phyloP scores from a whole-genome alignment of 2,888 invertebrate species.

The Monoplex corrugatus region DNA sequence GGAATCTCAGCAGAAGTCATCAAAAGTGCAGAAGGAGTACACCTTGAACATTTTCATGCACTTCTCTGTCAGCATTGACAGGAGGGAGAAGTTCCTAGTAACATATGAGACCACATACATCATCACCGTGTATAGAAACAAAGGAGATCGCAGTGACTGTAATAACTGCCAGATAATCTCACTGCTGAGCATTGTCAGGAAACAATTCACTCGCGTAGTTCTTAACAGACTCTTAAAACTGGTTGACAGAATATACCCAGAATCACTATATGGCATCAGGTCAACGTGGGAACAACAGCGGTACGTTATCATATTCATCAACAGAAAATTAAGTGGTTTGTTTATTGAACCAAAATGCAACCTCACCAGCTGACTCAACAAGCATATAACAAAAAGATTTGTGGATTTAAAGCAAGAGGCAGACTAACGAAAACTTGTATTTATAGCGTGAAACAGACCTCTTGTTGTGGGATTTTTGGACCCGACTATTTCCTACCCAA shows the following conservation, averaged over 20 bases:
- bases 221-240: conserved; percentile 43
- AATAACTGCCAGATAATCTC: conserved; percentile 61
- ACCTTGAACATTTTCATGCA: conserved; percentile 4
- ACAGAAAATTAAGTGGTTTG: too few species aligned
- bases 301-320: too few species aligned
- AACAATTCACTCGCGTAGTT: conserved; percentile 14
- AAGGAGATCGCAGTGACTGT: conserved; percentile 56
- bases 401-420: too few species aligned
- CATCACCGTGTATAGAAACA: conserved; percentile 58
- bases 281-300: too few species aligned
- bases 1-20: neutral
- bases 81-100: conserved; percentile 49
- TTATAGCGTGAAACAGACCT: too few species aligned
- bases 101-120: conserved; percentile 55
- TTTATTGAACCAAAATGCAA: too few species aligned
- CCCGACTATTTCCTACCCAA: too few species aligned
- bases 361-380: too few species aligned
- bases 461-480: too few species aligned
- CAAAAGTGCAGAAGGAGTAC: neutral
- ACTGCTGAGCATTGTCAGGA: conserved; percentile 46
- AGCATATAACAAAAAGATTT: too few species aligned
- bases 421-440: too few species aligned
- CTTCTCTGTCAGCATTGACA: conserved; percentile 38
- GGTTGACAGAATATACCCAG: conserved; percentile 55
- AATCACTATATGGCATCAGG: conserved; percentile 58